Evolutionary conservation across 2,113 vertebrate species (phyloP).

Genomic region (Phrynocephalus versicolor): DNA sequence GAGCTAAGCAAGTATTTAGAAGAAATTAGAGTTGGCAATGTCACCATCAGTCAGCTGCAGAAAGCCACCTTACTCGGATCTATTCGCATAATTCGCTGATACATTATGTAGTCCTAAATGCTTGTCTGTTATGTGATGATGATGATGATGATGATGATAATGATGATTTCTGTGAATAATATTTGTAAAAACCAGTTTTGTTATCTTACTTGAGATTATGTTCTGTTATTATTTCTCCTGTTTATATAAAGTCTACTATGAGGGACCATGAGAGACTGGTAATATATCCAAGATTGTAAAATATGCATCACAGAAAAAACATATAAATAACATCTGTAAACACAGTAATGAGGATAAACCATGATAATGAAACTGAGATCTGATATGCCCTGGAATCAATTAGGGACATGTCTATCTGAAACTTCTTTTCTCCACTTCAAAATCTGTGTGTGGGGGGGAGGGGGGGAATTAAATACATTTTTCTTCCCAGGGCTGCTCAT

Average conservation of each 20-base stretch:
- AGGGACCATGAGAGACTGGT: conserved; percentile 1
- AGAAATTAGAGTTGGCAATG: no score
- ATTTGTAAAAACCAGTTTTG: conserved; percentile 14
- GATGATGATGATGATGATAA: no score
- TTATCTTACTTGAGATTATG: conserved; percentile 20
- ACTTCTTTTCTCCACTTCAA: conserved; percentile 50
- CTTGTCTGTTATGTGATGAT: no score
- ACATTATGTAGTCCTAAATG: no score
- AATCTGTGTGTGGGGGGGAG: conserved; percentile 24
- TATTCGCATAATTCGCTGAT: no score
- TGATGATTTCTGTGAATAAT: background rate
- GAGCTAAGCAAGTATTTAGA: no score
- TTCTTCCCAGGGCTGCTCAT: conserved; percentile 70
- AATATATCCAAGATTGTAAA: conserved; percentile 11
- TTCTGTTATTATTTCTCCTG: conserved; percentile 9
- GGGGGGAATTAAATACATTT: conserved; percentile 61
- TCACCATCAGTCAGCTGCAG: no score
- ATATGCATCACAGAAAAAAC: background rate
- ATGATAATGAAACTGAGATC: conserved; percentile 48
- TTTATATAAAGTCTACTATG: conserved; percentile 17
- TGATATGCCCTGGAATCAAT: conserved; percentile 57
- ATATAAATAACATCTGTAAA: conserved; percentile 22
- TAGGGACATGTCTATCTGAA: conserved; percentile 52
- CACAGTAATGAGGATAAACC: conserved; percentile 52
- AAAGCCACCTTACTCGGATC: no score